Evolutionary conservation across 2,113 vertebrate genomes (phyloP).

Genomic region (Istiophorus platypterus): DNA sequence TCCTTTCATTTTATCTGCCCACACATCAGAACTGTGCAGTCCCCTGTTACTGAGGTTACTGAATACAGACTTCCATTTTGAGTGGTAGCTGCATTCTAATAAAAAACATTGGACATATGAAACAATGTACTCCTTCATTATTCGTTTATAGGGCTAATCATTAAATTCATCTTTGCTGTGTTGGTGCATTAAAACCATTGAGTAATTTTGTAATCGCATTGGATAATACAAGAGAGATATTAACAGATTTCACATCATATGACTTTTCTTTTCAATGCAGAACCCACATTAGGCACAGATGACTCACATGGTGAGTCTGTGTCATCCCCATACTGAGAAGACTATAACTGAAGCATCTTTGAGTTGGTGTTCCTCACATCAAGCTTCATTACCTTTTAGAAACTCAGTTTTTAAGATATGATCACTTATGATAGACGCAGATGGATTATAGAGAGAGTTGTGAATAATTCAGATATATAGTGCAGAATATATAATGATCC

Average conservation of each 20-base stretch:
- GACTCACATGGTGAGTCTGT: not conserved
- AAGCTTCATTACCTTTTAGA: not conserved
- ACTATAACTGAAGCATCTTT: not conserved
- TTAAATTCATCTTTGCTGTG: too few relatives aligned
- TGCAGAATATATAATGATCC: not conserved
- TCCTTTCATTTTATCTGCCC: not conserved
- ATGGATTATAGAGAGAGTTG: not conserved
- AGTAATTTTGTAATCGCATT: not conserved
- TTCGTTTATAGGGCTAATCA: too few relatives aligned
- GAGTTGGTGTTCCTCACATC: not conserved
- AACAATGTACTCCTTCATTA: too few relatives aligned
- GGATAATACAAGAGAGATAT: not conserved
- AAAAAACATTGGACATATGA: too few relatives aligned
- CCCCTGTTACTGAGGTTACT: not conserved
- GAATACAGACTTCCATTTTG: not conserved
- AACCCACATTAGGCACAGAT: not conserved
- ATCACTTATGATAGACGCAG: not conserved
- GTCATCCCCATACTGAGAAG: not conserved
- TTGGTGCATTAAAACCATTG: too few relatives aligned
- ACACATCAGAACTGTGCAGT: not conserved
- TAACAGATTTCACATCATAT: not conserved
- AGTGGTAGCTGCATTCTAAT: not conserved
- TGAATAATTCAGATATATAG: not conserved
- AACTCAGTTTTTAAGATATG: not conserved
- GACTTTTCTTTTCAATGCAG: not conserved